A percentile compares a stretch with the other conserved stretches of the same genome.
Conservation (phyloP, 2,888 invertebrate species). For the Lasioglossum lativentre region DNA sequence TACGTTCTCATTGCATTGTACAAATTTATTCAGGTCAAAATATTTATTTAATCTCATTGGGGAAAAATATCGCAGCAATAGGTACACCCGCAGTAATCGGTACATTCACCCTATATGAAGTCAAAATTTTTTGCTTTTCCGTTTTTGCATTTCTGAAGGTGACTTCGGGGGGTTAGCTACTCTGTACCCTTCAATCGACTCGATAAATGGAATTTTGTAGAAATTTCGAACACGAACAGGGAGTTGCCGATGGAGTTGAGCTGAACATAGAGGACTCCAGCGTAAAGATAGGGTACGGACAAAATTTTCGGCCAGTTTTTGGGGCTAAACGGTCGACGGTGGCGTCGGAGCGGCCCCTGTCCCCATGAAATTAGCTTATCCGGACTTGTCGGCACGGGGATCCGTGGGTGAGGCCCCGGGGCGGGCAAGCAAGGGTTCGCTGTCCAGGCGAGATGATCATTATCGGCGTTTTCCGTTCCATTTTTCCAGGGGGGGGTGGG, state of each 20-base stretch:
- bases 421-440: not conserved
- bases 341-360: not conserved
- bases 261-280: not conserved
- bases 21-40: too few relatives aligned
- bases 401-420: not conserved
- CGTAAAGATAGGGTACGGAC: not conserved
- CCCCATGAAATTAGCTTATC: conserved; percentile 35
- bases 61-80: too few relatives aligned
- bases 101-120: too few relatives aligned
- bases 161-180: too few relatives aligned
- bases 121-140: too few relatives aligned
- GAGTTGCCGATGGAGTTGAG: not conserved
- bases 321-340: not conserved
- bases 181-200: too few relatives aligned
- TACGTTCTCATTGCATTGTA: too few relatives aligned
- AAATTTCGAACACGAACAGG: not conserved
- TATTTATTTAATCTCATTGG: too few relatives aligned
- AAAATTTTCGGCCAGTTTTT: not conserved
- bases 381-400: conserved; percentile 12
- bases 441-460: conserved; percentile 26
- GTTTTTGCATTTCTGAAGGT: too few relatives aligned
- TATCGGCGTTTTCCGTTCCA: conserved; percentile 48
- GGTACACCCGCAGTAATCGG: too few relatives aligned
- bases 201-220: too few relatives aligned
- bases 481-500: conserved; percentile 33